Conservation (phyloP, 2,888 invertebrate genomes). For the Troilus luridus region DNA sequence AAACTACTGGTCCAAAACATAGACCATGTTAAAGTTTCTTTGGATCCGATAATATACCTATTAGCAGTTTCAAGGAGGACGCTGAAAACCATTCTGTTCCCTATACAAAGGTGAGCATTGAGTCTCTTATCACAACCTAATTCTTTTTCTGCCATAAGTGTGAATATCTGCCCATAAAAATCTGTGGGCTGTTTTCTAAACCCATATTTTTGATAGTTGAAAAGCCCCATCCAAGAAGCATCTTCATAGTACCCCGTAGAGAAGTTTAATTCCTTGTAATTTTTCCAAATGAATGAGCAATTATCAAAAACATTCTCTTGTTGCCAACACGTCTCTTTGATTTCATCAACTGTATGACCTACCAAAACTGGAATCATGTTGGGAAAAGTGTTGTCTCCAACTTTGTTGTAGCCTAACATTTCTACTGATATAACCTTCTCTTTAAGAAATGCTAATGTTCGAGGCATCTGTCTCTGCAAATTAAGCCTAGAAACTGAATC, state of each 20-base stretch:
- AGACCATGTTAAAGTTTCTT: constrained; percentile 78
- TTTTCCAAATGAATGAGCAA: constrained; percentile 89
- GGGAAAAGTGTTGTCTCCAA: constrained; percentile 94
- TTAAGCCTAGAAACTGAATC: constrained; percentile 90
- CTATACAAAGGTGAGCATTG: constrained; percentile 81
- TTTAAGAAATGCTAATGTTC: constrained; percentile 76
- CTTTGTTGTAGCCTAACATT: constrained; percentile 91
- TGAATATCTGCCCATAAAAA: constrained; percentile 85
- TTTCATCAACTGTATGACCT: constrained; percentile 78
- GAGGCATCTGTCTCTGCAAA: constrained; percentile 87
- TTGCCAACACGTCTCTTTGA: constrained; percentile 77
- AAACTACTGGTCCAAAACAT: constrained; percentile 89
- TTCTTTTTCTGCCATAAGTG: constrained; percentile 77
- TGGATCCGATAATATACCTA: constrained; percentile 76
- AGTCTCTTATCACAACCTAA: constrained; percentile 77
- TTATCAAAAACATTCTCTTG: constrained; percentile 77
- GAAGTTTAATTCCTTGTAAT: constrained; percentile 80
- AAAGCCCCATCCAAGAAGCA: constrained; percentile 82
- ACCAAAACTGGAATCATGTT: constrained; percentile 87
- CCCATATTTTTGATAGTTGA: constrained; percentile 84
- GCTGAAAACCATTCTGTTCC: constrained; percentile 78
- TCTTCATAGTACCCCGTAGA: constrained; percentile 89
- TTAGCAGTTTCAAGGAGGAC: constrained; percentile 80
- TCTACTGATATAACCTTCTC: constrained; percentile 78
- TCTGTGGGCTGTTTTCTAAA: constrained; percentile 87